Evolutionary conservation across 2,113 vertebrate species (phyloP).

Genomic region (Saguinus imperator): DNA sequence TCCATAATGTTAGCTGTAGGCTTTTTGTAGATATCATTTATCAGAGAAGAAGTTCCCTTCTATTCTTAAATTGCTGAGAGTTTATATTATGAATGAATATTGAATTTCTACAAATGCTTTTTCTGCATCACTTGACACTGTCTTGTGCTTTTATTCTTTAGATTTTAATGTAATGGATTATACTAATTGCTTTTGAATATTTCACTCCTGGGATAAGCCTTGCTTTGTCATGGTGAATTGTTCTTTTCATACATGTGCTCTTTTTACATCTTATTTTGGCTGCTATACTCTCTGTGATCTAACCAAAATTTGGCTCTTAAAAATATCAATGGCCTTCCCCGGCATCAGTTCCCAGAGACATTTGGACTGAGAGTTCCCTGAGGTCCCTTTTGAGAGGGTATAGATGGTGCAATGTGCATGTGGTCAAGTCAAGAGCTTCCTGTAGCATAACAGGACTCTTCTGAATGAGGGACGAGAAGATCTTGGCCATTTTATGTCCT

Average conservation of each 20-base stretch:
- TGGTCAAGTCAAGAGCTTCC: not conserved
- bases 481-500: not conserved
- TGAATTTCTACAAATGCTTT: slow-evolving; percentile 22
- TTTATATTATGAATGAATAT: not conserved
- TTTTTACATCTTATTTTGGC: not conserved
- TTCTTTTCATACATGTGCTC: not conserved
- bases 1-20: not conserved
- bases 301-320: not conserved
- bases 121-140: not conserved
- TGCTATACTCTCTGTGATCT: not conserved
- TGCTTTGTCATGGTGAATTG: not conserved
- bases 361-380: not conserved
- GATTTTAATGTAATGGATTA: not conserved
- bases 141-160: not conserved
- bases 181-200: not conserved
- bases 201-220: not conserved
- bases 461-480: not conserved
- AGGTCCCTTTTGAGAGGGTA: not conserved
- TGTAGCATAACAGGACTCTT: not conserved
- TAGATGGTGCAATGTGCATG: not conserved
- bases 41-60: not conserved
- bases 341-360: not conserved
- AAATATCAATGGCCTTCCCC: not conserved
- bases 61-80: not conserved
- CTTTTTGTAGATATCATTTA: not conserved